Percentiles rank a stretch among this genome's conserved stretches.
phyloP scores from a whole-genome alignment of 2,113 vertebrate genomes.

The Aphelocoma coerulescens region DNA sequence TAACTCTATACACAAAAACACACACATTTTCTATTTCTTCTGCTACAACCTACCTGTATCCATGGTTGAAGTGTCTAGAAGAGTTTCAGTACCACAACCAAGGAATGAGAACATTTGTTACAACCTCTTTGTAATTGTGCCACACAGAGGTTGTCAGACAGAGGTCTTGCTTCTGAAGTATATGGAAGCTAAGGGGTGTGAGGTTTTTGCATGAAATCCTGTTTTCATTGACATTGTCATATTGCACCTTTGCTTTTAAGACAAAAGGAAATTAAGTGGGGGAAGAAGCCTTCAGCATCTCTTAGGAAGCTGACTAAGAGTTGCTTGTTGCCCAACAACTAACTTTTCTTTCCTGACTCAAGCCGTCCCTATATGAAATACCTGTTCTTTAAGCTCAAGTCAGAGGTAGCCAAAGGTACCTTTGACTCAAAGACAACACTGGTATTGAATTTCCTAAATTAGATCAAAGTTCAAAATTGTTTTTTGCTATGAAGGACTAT shows the following conservation, averaged over 20 bases:
- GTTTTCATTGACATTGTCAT: neutral
- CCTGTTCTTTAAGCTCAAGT: neutral
- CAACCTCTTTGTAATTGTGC: neutral
- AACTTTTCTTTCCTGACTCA: neutral
- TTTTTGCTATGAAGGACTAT: neutral
- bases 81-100: neutral
- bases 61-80: neutral
- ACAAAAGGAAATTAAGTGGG: neutral
- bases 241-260: neutral
- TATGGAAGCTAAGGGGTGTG: neutral
- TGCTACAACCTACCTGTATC: neutral
- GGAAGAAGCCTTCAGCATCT: neutral
- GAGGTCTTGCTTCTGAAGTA: neutral
- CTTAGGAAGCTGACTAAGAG: neutral
- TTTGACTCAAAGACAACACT: neutral
- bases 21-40: neutral
- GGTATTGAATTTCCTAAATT: neutral
- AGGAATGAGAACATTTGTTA: neutral
- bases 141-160: neutral
- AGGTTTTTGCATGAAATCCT: neutral
- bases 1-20: neutral
- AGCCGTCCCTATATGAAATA: neutral
- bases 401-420: neutral
- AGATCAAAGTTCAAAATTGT: neutral
- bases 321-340: neutral